Conservation (phyloP, 2,113 vertebrate species). For the Scophthalmus maximus region DNA sequence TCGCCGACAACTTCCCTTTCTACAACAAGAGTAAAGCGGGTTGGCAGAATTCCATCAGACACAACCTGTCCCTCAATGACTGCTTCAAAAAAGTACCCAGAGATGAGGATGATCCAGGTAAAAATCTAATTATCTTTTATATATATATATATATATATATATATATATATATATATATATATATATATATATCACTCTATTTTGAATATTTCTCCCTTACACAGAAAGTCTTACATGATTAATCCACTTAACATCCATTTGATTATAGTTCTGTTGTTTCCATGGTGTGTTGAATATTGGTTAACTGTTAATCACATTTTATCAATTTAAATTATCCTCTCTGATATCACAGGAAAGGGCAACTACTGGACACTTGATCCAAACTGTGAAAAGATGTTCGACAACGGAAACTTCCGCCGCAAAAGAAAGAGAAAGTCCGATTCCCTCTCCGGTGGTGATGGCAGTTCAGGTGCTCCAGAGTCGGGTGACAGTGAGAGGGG, state of each 20-base stretch:
- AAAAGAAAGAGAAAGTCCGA: constrained; percentile 99
- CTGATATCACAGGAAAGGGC: constrained; percentile 87
- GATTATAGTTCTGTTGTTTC: not conserved
- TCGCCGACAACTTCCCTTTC: constrained; percentile 98
- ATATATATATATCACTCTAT: not conserved
- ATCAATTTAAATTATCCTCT: not conserved
- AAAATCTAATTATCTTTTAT: not conserved
- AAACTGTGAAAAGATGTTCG: constrained; percentile 99
- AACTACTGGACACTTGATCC: constrained; percentile 99
- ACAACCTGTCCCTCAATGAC: constrained; percentile 94
- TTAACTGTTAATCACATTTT: not conserved
- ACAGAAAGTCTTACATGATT: not conserved
- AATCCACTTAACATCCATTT: not conserved
- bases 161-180: no score
- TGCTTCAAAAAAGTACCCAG: constrained; percentile 99
- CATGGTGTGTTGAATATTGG: not conserved
- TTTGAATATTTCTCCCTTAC: not conserved
- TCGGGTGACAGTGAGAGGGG: constrained; percentile 83
- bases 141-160: no score
- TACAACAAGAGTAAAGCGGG: constrained; percentile 99
- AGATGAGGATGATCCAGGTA: constrained; percentile 98
- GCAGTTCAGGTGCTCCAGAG: constrained; percentile 79
- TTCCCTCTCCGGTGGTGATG: constrained; percentile 67
- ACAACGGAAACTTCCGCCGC: constrained; percentile 98
- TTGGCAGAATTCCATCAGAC: constrained; percentile 96